phyloP scores from a whole-genome alignment of 92 coral and sea anemone species.

The Zoanthus sociatus region DNA sequence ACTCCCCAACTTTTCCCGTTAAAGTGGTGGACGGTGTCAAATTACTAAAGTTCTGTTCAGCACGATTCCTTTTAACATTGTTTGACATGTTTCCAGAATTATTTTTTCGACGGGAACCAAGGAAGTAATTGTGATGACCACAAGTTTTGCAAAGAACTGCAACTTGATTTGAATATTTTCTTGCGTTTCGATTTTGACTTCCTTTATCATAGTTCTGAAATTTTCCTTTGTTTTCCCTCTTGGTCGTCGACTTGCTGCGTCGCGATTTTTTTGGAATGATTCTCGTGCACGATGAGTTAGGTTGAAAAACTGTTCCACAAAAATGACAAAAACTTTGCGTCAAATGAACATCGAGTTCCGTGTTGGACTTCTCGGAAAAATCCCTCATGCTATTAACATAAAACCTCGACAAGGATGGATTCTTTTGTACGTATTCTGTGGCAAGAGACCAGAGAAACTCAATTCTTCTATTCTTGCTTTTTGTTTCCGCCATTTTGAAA shows the following conservation, averaged over 20 bases:
- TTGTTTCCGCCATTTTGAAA: conserved; percentile 53
- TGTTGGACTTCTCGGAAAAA: background rate
- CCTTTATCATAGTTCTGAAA: background rate
- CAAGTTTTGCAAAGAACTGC: conserved; percentile 17
- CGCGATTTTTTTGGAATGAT: conserved; percentile 57
- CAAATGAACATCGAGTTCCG: conserved; percentile 1
- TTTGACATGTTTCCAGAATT: background rate
- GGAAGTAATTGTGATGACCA: conserved; percentile 1
- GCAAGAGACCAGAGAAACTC: conserved; percentile 76
- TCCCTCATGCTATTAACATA: conserved; percentile 54
- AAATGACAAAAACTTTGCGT: conserved; percentile 53
- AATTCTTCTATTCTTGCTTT: conserved; percentile 8
- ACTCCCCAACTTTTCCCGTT: background rate
- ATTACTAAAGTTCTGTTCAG: background rate
- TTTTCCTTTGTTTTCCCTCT: conserved; percentile 1
- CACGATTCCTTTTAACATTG: background rate
- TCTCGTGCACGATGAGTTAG: conserved; percentile 56
- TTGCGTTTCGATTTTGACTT: background rate
- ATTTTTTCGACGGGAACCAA: background rate
- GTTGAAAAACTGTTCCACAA: conserved; percentile 66
- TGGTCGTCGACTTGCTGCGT: conserved; percentile 18
- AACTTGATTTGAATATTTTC: conserved; percentile 13
- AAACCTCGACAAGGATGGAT: conserved; percentile 77
- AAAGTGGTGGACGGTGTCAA: background rate
- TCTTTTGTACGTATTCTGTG: conserved; percentile 57